Base-by-base conservation (phyloP, 2,888 invertebrate genomes). In the Thyatira batis region DNA sequence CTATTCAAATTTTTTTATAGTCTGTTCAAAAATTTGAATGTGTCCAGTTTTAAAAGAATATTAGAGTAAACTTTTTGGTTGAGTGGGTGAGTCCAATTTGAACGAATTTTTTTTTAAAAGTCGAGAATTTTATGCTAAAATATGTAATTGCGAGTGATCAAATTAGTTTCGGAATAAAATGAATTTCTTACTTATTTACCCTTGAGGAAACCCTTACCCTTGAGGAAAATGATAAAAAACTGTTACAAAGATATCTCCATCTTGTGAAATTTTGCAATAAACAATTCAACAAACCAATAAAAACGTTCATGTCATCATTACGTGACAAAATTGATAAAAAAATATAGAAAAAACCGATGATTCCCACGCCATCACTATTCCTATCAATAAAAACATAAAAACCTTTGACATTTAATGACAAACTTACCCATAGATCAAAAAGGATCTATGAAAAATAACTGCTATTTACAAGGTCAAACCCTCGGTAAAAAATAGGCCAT, bases 381-480 rank as follows among this genome's bases (percentile, higher is more conserved):
- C 73, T 73, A 84, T 85, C 81, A 80, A 87, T 85, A 76, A 77
- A 75, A 86, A 81, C 80, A 82, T 87, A 87, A 88, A 89, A 89
- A 86, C 87, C 74, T 90, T 89, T 89, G 90, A 90, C 87, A 83
- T 80, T 78, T 83, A 86, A 85, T 87, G 84, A 86, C 84, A 80
- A 83, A 85, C 75, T 74, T 70, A 79, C 75, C 80, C 76, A 80
- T 79, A 65, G 68, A 73, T 78, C 63, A 69, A 60, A 59, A 65
- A 56, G 56, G 52, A 27, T 27, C 4, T 13, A 20, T 17, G 9
- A 8, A 67, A 64, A 73, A 67, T 69, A 74, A 75, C 69, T 65
- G 65, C 66, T 71, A 73, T 79, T 83, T 79, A 80, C 76, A 76
- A 74, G 78, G 67, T 76, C 76, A 79, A 80, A 71, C 78, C 79